Percentiles rank a stretch among this genome's conserved stretches.
These are phyloP conservation scores for Cacatua alba DNA, from an alignment of 2,113 vertebrate species.

Conservation along the genomic window DNA sequence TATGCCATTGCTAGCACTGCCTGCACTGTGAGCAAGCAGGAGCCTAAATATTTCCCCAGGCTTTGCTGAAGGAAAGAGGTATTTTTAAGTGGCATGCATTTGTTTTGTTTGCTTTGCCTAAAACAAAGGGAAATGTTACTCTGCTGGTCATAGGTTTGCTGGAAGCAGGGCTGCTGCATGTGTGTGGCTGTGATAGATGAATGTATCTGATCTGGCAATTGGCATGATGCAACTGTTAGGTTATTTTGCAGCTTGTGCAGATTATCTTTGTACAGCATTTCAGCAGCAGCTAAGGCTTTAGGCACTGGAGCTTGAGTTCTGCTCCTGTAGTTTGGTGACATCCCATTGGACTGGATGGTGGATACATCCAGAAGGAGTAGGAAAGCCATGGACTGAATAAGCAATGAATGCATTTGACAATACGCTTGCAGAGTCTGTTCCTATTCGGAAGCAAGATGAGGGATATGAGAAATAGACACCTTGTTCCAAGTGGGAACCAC, in stretches of 20 bases:
- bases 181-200: not conserved
- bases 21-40: not conserved
- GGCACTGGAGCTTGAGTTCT: not conserved
- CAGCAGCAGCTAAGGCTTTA: not conserved
- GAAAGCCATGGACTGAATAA: not conserved
- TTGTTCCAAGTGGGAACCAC: not conserved
- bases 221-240: not conserved
- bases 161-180: not conserved
- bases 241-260: not conserved
- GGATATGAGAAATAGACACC: not conserved
- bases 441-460: not conserved
- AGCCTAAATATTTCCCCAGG: not conserved
- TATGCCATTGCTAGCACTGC: not conserved
- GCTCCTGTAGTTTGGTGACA: not conserved
- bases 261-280: not conserved
- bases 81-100: not conserved
- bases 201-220: not conserved
- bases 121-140: not conserved
- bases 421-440: not conserved
- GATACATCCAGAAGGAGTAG: not conserved
- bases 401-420: not conserved
- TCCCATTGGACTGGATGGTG: not conserved
- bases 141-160: not conserved
- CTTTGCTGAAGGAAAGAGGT: not conserved
- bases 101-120: not conserved